phyloP scores from a whole-genome alignment of 1,140 invertebrate genomes.

The Uloborus diversus region DNA sequence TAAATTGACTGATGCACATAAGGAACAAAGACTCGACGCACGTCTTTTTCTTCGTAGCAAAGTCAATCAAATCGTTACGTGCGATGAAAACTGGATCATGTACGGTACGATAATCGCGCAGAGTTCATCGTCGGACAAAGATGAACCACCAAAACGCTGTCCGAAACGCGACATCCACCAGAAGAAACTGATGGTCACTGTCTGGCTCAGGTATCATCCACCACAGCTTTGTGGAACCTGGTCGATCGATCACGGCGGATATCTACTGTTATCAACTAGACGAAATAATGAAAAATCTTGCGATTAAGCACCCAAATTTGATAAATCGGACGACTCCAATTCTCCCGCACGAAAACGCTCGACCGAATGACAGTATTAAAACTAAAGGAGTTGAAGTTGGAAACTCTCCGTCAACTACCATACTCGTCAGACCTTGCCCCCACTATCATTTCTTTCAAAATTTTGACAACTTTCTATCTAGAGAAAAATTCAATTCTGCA shows the following conservation, averaged over 20 bases:
- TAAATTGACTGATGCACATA: background rate
- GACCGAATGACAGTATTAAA: background rate
- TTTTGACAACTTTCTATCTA: background rate
- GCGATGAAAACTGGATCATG: constrained; percentile 2
- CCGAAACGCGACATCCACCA: background rate
- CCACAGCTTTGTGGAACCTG: background rate
- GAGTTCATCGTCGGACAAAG: background rate
- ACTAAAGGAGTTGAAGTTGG: background rate
- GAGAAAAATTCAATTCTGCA: constrained; percentile 7
- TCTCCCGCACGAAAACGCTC: background rate
- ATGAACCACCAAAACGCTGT: background rate
- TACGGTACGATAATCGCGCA: background rate
- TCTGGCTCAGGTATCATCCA: background rate
- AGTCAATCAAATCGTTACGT: background rate
- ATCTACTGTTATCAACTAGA: background rate
- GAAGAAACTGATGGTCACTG: background rate
- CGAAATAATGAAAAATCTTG: too few relatives aligned
- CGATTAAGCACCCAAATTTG: background rate
- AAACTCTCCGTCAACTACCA: background rate
- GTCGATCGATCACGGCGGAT: background rate
- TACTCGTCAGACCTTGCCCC: background rate
- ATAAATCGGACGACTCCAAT: background rate
- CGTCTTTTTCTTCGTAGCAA: too few relatives aligned
- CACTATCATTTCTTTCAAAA: too few relatives aligned
- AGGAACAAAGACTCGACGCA: background rate